Evolutionary conservation across 2,797 vertebrate species (phyloP), one percentile per base, ranked within the genome.

Genomic region (Galago senegalensis): DNA sequence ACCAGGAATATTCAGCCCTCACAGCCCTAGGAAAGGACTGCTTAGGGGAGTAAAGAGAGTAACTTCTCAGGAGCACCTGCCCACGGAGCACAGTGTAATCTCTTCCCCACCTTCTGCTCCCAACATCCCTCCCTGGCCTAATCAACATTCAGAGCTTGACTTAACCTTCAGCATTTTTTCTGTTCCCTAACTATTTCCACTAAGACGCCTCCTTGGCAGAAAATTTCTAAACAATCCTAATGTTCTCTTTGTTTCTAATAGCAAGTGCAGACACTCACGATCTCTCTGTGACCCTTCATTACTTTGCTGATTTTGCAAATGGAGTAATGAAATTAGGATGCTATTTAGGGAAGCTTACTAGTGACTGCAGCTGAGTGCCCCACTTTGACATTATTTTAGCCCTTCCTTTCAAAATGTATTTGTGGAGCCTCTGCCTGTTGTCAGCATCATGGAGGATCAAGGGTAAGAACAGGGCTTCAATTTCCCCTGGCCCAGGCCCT

Each of bases 31-130:
- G 16, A 34, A 25, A 69, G 14, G 17, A 29, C 18, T 11, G 0
- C 18, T 89, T 43, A 76, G 43, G 7, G 43, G 7, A 20, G 21
- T 70, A 53, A 12, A 23, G 40, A 18, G 25, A 53, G 3, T 40
- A 49, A 17, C 21, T 49, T 1, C n/a, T 37, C 11, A 34, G 13
- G 12, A 90, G 16, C 0, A 46, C 14, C 29, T 2, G 56, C 9
- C 12, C 16, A 73, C 0, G 1, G 3, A 72, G 5, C 25, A 1
- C 0, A 5, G 1, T 29, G 3, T 34, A 23, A 43, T 82, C 27
- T 46, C n/a, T 61, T 31, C 3, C 8, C 14, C 13, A 2, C 40
- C 20, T 67, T 87, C 17, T 20, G 4, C 7, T 31, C 25, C 82
- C 13, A 14, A 25, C 6, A 49, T 10, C 4, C 12, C 1, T 23